These are phyloP conservation scores for Poeciliopsis retropinna DNA, from an alignment of 2,113 vertebrate genomes.

Conservation along the genomic window DNA sequence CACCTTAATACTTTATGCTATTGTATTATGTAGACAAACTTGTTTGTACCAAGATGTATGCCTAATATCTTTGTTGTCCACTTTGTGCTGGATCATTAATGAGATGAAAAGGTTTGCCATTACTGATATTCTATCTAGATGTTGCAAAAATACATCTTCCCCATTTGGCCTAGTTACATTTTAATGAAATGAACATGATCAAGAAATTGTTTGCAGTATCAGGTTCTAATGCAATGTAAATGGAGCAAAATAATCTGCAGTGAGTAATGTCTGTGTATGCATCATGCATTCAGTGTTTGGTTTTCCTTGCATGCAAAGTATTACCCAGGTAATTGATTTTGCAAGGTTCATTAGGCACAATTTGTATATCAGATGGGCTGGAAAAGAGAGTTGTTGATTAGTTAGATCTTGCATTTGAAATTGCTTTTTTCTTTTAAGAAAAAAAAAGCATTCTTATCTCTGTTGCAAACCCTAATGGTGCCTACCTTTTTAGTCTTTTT, in stretches of 20 bases:
- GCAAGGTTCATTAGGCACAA: constrained; percentile 79
- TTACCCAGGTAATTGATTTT: constrained; percentile 81
- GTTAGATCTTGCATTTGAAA: constrained; percentile 75
- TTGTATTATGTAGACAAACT: constrained; percentile 32
- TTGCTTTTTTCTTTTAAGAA: constrained; percentile 47
- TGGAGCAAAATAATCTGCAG: constrained; percentile 77
- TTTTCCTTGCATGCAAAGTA: constrained; percentile 77
- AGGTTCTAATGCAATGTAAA: constrained; percentile 77
- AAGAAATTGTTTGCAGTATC: constrained; percentile 69
- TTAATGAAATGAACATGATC: constrained; percentile 72
- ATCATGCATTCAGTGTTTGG: constrained; percentile 72
- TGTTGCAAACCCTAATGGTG: constrained; percentile 43
- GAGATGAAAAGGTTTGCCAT: constrained; percentile 15
- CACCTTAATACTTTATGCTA: constrained; percentile 30
- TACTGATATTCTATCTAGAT: constrained; percentile 29
- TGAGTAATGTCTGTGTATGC: constrained; percentile 78
- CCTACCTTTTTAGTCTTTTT: constrained; percentile 42
- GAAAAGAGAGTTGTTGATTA: constrained; percentile 81
- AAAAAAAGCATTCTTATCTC: constrained; percentile 54
- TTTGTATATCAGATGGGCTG: constrained; percentile 81
- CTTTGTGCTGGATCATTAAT: constrained; percentile 37
- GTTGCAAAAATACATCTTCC: constrained; percentile 44
- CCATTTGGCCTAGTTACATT: constrained; percentile 70
- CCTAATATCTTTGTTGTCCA: constrained; percentile 31
- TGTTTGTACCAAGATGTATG: constrained; percentile 2